phyloP scores from a whole-genome alignment of 2,888 invertebrate genomes.

The Chrysolina haemoptera region DNA sequence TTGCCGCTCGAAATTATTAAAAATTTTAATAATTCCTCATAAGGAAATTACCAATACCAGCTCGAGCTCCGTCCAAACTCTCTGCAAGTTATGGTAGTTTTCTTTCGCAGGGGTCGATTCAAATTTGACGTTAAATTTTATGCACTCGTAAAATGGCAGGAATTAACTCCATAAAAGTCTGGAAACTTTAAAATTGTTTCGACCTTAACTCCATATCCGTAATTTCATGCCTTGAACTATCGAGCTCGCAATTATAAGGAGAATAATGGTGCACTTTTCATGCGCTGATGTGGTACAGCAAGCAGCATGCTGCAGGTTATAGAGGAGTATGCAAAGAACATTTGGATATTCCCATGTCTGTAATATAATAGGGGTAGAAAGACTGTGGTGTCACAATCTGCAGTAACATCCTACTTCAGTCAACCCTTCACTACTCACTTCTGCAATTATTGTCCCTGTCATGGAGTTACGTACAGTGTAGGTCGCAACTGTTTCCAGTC shows the following conservation, averaged over 20 bases:
- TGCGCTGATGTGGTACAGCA: too few species aligned
- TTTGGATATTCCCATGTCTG: too few species aligned
- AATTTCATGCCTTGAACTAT: constrained; percentile 38
- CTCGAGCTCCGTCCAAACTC: background rate
- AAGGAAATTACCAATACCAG: background rate
- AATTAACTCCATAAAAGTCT: constrained; percentile 52
- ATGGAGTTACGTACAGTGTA: too few species aligned
- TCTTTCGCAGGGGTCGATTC: constrained; percentile 36
- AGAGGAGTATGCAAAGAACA: constrained; percentile 25
- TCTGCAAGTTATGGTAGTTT: constrained; percentile 34
- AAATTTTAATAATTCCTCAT: constrained; percentile 2
- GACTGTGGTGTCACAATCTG: too few species aligned
- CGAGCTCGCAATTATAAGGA: constrained; percentile 43
- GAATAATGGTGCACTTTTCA: constrained; percentile 44
- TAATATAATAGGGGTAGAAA: too few species aligned
- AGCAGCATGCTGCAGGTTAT: constrained; percentile 26
- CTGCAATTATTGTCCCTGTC: too few species aligned
- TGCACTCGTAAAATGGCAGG: constrained; percentile 50
- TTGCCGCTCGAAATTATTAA: background rate
- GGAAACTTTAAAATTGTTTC: constrained; percentile 51
- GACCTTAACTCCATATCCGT: constrained; percentile 48
- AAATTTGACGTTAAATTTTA: constrained; percentile 55
- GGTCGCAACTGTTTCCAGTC: too few species aligned
- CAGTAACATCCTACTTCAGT: too few species aligned
- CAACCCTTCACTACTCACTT: too few species aligned